Percentiles rank a stretch among this genome's conserved stretches.
These are phyloP conservation scores for Pachydiplax longipennis DNA, from an alignment of 2,888 invertebrate species.

Conservation along the genomic window DNA sequence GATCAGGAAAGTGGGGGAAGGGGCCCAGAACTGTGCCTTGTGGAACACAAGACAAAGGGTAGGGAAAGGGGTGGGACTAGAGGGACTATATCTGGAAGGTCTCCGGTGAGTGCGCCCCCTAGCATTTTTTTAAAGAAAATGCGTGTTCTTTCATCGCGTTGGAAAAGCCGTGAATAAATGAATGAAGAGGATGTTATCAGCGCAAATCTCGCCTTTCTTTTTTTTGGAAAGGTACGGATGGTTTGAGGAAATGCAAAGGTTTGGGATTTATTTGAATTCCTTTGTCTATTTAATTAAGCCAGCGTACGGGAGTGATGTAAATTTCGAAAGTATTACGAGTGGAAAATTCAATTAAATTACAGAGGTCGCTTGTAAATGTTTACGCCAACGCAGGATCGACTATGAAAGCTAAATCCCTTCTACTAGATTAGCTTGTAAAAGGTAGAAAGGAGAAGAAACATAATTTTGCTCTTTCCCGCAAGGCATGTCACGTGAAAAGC, in stretches of 20 bases:
- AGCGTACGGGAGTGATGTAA: too few relatives aligned
- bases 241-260: not conserved
- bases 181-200: not conserved
- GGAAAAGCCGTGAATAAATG: not conserved
- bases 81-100: not conserved
- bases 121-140: not conserved
- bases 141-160: not conserved
- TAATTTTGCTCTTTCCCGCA: too few relatives aligned
- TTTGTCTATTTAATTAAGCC: not conserved
- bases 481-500: too few relatives aligned
- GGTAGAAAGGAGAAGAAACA: too few relatives aligned
- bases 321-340: too few relatives aligned
- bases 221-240: not conserved
- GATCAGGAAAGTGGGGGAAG: not conserved
- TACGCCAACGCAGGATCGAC: too few relatives aligned
- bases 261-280: not conserved
- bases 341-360: too few relatives aligned
- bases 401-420: too few relatives aligned
- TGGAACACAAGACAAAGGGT: too few relatives aligned
- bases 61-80: not conserved
- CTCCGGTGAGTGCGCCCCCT: not conserved
- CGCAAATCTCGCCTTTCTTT: not conserved
- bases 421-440: too few relatives aligned
- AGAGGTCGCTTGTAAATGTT: too few relatives aligned
- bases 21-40: too few relatives aligned